Base-by-base conservation (phyloP, 1,140 invertebrate species). In the Hyles vespertilio region DNA sequence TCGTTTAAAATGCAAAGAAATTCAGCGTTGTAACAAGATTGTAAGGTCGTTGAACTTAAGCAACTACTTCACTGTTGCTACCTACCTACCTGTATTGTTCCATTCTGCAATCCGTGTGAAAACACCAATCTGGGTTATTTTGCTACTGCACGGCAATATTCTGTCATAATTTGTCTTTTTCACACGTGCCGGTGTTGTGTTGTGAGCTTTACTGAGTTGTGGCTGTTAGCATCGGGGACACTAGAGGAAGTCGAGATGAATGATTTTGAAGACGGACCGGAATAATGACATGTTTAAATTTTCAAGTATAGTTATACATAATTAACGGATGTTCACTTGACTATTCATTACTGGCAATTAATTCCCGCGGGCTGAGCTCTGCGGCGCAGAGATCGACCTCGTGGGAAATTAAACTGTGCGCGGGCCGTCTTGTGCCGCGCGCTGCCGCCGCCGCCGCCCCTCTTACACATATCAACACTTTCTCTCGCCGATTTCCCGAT, bases 261-360 rank as follows among this genome's bases (percentile, higher is more conserved):
- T 2, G 36, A 40, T 40, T 45, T 57, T 59, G 5, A 59, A 63
- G 44, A 36, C 50, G 44, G 61, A 59, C 65, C 22, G 50, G 61
- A 22, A 22, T 22, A 22, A 22, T 22, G 22, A 22, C 22, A 72
- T 65, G 56, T 65, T 54, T 61, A 54, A 54, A 78, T 77, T 79
- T 82, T 75, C 59, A 44, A 75, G 72, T 73, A 70, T 71, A 77
- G 70, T 72, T 81, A 70, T 81, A 80, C 77, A 89, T 89, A 89
- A 89, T 89, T 85, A 86, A 86, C 80, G 74, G 80, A 76, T 74
- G 81, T 81, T 85, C 83, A 87, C 86, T 89, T 81, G 84, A 78
- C 86, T 89, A 89, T 89, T 89, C 86, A 89, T 89, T 89, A 84
- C 84, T 89, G 78, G 84, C 84, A 87, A 89, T 89, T 87, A 89